phyloP scores from a whole-genome alignment of 2,113 vertebrate genomes.

The Porphyrio hochstetteri region DNA sequence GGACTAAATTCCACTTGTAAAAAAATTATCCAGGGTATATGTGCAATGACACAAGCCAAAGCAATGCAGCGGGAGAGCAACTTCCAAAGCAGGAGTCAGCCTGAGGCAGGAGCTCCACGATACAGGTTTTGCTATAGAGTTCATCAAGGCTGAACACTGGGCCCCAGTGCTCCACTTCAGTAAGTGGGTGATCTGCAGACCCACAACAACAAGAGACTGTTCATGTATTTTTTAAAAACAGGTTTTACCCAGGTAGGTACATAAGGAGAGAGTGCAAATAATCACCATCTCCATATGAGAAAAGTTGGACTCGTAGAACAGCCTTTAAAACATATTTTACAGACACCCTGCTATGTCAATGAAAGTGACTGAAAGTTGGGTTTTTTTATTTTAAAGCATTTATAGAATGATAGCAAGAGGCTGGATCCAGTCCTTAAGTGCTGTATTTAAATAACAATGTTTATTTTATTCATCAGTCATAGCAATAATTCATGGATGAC shows the following conservation, averaged over 20 bases:
- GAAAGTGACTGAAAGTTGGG: neutral
- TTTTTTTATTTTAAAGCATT: neutral
- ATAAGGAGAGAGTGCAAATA: neutral
- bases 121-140: neutral
- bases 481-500: neutral
- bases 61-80: neutral
- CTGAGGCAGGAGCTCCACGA: neutral
- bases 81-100: neutral
- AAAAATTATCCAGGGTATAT: neutral
- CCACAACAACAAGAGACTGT: neutral
- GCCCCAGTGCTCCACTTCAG: neutral
- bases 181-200: neutral
- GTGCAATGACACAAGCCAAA: neutral
- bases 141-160: neutral
- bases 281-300: accelerated
- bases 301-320: neutral
- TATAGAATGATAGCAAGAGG: neutral
- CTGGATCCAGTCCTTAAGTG: neutral
- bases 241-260: neutral
- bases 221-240: neutral
- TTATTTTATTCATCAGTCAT: neutral
- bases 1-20: neutral
- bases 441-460: neutral
- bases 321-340: neutral
- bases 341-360: neutral